phyloP scores from a whole-genome alignment of 1,140 invertebrate species.

The Muscidifurax raptorellus region DNA sequence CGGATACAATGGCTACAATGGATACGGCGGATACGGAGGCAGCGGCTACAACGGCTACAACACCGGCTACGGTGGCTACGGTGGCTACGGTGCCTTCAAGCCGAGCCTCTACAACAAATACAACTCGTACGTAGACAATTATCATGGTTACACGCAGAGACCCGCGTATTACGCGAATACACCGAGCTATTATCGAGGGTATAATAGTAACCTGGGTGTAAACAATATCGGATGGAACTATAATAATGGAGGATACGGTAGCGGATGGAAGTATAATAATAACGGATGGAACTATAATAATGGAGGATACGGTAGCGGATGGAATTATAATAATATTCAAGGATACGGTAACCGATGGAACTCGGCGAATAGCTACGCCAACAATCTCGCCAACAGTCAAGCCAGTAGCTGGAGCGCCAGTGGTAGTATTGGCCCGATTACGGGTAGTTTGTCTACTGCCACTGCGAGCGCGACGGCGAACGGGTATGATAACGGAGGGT shows the following conservation, averaged over 20 bases:
- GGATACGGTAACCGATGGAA: neutral
- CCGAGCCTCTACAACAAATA: constrained; percentile 35
- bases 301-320: neutral
- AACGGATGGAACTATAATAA: neutral
- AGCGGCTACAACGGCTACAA: neutral
- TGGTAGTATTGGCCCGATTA: constrained; percentile 11
- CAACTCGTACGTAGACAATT: constrained; percentile 29
- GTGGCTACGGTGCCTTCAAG: constrained; percentile 21
- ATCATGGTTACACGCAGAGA: neutral
- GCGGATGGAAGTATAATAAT: neutral
- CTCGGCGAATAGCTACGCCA: neutral
- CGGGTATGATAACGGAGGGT: constrained; percentile 18
- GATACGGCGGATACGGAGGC: constrained; percentile 5
- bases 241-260: neutral
- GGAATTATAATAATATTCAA: neutral
- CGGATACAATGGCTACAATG: neutral
- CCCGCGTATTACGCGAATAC: constrained; percentile 4
- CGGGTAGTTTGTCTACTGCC: neutral
- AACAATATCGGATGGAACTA: neutral
- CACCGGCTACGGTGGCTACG: constrained; percentile 6
- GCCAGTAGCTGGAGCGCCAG: constrained; percentile 3
- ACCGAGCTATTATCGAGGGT: neutral
- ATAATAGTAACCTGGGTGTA: neutral
- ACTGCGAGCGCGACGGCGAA: neutral
- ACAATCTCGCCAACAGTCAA: constrained; percentile 8